Percentiles rank a stretch among this genome's conserved stretches.
Evolutionary conservation across 2,797 vertebrate species (phyloP).

Genomic region (Syngnathus acus): DNA sequence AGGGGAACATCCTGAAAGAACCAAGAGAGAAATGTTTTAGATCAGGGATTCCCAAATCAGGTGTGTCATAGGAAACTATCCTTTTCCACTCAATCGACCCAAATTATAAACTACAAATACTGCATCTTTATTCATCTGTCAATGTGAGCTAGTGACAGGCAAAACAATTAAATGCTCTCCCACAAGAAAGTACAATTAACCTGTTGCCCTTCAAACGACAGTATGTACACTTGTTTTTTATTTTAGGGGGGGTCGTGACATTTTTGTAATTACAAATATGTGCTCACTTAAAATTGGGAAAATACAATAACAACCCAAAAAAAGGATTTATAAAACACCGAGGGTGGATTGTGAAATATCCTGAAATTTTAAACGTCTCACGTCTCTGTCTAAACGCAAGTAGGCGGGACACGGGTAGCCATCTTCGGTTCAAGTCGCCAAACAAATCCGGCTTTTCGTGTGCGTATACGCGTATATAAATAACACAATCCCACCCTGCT

Average conservation of each 20-base stretch:
- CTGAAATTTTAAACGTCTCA: neutral
- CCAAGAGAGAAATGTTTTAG: conserved; percentile 11
- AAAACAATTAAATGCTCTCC: neutral
- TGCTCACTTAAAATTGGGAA: neutral
- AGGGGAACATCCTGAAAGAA: conserved; percentile 73
- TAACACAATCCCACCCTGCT: neutral
- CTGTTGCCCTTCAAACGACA: neutral
- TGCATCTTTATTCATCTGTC: neutral
- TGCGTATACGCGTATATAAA: neutral
- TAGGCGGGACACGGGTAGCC: neutral
- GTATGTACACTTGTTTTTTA: too few relatives aligned
- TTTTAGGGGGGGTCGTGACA: too few relatives aligned
- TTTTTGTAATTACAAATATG: neutral
- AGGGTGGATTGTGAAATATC: neutral
- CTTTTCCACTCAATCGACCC: neutral
- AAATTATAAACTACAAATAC: neutral
- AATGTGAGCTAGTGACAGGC: neutral
- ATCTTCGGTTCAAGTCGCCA: neutral
- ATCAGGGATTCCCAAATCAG: neutral
- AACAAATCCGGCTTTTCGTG: neutral
- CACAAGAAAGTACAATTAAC: neutral
- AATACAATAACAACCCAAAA: neutral
- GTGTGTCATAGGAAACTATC: neutral
- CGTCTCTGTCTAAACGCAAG: neutral
- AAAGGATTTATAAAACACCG: neutral